These are phyloP conservation scores for Gasterosteus nipponicus DNA, from an alignment of 2,113 vertebrate genomes.

Conservation along the genomic window DNA sequence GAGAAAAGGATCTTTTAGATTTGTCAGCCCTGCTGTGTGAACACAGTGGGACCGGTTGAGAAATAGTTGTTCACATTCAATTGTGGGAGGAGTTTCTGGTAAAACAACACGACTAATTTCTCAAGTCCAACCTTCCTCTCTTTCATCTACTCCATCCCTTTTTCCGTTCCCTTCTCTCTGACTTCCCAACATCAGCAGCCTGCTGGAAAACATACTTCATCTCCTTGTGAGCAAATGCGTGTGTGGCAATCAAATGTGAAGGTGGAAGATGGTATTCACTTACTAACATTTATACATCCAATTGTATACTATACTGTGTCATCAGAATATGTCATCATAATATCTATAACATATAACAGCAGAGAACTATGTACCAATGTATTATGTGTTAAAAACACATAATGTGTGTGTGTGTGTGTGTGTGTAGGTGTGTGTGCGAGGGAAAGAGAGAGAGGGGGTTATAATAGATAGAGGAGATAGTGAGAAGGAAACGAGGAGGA, in stretches of 20 bases:
- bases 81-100: constrained; percentile 31
- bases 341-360: background rate
- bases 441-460: background rate
- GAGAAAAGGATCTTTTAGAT: background rate
- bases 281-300: constrained; percentile 1
- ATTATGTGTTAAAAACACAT: background rate
- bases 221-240: background rate
- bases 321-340: background rate
- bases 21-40: background rate
- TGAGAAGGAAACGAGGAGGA: constrained; percentile 61
- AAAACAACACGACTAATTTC: constrained; percentile 30
- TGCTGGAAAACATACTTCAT: constrained; percentile 8
- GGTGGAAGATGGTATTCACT: background rate
- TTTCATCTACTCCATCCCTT: constrained; percentile 5
- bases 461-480: constrained; percentile 51
- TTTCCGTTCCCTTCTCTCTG: constrained; percentile 7
- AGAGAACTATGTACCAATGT: background rate
- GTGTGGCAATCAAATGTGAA: background rate
- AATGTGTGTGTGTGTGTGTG: constrained; percentile 9
- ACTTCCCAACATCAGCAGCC: constrained; percentile 15
- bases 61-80: constrained; percentile 2
- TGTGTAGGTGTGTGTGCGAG: constrained; percentile 2
- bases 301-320: constrained; percentile 1
- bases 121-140: constrained; percentile 37
- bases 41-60: background rate